Base-by-base conservation (phyloP, 2,113 vertebrate genomes). In the Andinoacara biseriatus region DNA sequence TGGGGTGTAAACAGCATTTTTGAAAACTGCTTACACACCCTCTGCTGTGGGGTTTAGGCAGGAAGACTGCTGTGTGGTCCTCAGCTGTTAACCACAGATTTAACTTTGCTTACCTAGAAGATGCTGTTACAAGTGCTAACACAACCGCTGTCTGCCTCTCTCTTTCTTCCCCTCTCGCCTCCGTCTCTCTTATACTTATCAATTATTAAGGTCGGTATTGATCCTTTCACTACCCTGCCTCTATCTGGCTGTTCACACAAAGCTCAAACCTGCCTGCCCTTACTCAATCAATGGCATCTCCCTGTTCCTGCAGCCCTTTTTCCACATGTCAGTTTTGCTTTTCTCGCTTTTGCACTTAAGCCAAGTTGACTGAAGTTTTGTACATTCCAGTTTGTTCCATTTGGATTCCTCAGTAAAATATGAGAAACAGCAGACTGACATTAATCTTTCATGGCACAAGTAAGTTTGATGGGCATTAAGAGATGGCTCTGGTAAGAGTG, bases 151-250 rank as follows among this genome's bases (percentile, higher is more conserved):
- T 89, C 90, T 82, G 81, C 80, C 38, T 85, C 84, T 63, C 74
- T 87, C 90, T 82, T 81, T 82, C 86, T 86, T 80, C 69, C 80
- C 76, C n/a, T 80, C 87, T 82, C 26, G 69, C 87, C 87, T 89
- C 79, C 74, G 52, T 92, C 92, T 94, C 88, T 90, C 92, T 90
- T 90, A 80, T 90, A 90, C 95, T 95, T 95, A 96, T 96, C 94
- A 96, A 96, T 96, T 96, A 96, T 96, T 96, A 95, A 96, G 93
- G 93, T 92, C 31, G 40, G 75, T 94, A 96, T 96, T 92, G 95
- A 96, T 96, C 95, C 91, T 91, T 94, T 94, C 94, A 94, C 94
- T 94, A 92, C 76, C 92, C 93, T 92, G 88, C 93, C 94, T 95
- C 94, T 94, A 95, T 95, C 95, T 94, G 91, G 84, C 92, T 92